Percentiles rank a stretch among this genome's conserved stretches.
Evolutionary conservation across 1,140 invertebrate species (phyloP).

Genomic region (Pseudomyrmex dendroicus): DNA sequence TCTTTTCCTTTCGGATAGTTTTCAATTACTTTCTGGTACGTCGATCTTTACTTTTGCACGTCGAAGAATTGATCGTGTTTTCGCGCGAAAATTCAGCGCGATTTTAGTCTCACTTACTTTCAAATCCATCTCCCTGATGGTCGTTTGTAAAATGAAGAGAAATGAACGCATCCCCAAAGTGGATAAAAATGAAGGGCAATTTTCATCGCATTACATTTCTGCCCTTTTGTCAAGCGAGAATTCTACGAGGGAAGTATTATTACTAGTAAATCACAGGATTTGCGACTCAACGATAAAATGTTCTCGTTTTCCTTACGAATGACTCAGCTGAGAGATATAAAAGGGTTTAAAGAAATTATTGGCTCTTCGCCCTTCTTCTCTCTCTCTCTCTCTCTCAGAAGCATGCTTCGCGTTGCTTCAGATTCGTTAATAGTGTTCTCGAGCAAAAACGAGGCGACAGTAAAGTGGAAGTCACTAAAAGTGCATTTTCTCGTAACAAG

Average conservation of each 20-base stretch:
- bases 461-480: constrained; percentile 48
- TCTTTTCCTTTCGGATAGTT: no score
- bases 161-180: background rate
- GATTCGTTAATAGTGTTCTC: constrained; percentile 32
- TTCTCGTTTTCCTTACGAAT: background rate
- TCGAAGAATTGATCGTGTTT: constrained; percentile 1
- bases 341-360: constrained; percentile 31
- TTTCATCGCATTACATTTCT: background rate
- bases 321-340: background rate
- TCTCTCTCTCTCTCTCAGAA: no score
- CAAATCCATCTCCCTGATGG: background rate
- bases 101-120: constrained; percentile 39
- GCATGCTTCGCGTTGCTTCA: no score
- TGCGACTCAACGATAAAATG: constrained; percentile 9
- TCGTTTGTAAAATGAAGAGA: constrained; percentile 14
- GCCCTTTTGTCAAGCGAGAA: constrained; percentile 14
- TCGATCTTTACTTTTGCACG: background rate
- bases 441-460: constrained; percentile 10
- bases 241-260: background rate
- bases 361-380: background rate
- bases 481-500: constrained; percentile 54
- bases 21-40: no score
- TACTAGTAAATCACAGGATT: background rate
- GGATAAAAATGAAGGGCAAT: constrained; percentile 25
- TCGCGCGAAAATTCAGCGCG: background rate